Conservation (phyloP, 2,797 vertebrate genomes). For the Tapirus indicus region DNA sequence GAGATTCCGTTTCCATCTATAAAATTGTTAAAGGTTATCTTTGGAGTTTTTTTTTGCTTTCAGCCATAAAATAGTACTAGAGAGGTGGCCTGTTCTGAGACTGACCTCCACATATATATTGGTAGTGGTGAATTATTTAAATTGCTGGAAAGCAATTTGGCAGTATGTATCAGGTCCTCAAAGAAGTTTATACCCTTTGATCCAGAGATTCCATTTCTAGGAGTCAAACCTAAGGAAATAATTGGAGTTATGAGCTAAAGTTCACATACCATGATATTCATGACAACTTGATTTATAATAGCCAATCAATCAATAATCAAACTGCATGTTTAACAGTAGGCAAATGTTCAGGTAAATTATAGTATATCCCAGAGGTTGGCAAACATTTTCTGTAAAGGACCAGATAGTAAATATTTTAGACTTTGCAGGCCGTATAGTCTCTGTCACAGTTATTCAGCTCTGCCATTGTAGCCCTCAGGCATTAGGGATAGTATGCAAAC, state of each 20-base stretch:
- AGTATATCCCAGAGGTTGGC: not conserved
- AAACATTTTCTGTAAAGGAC: not conserved
- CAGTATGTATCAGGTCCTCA: not conserved
- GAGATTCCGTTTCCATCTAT: not conserved
- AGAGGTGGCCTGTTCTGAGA: not conserved
- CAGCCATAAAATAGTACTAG: not conserved
- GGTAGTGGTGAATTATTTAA: not conserved
- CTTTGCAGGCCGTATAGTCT: not conserved
- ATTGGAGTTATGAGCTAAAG: not conserved
- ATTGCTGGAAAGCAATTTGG: not conserved
- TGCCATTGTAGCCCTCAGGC: not conserved
- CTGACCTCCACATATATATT: not conserved
- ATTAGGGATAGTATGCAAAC: not conserved
- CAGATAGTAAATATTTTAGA: not conserved
- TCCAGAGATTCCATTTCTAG: not conserved
- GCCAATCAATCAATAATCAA: not conserved
- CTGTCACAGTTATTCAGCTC: not conserved
- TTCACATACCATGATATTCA: not conserved
- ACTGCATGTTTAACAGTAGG: not conserved
- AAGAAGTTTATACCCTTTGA: not conserved
- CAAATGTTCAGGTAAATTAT: not conserved
- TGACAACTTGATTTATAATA: not conserved
- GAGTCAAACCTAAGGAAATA: not conserved
- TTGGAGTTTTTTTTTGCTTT: constrained; percentile 9
- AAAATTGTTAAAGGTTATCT: not conserved